Evolutionary conservation across 2,888 invertebrate genomes (phyloP).

Genomic region (Calameuta pallipes): DNA sequence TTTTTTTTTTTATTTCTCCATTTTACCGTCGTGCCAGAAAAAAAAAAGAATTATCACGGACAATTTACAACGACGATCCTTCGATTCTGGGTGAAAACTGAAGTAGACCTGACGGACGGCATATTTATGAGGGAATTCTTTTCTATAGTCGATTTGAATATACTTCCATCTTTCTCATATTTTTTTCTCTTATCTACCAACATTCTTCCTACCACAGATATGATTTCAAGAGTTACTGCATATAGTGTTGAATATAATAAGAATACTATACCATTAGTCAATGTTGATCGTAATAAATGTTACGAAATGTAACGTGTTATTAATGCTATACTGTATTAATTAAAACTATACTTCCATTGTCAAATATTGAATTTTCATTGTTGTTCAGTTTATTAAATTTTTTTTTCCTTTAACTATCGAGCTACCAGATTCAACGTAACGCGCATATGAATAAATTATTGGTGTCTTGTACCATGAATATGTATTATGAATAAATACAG

Average conservation of each 20-base stretch:
- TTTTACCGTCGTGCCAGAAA: background rate
- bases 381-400: background rate
- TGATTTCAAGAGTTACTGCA: background rate
- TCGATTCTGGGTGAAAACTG: background rate
- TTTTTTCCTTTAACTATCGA: background rate
- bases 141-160: background rate
- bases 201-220: background rate
- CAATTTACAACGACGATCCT: background rate
- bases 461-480: background rate
- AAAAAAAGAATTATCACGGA: slow-evolving; percentile 1
- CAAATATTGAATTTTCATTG: background rate
- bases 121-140: background rate
- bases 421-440: background rate
- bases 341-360: background rate
- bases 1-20: background rate
- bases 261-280: background rate
- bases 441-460: background rate
- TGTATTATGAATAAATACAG: background rate
- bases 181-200: background rate
- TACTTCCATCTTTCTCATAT: background rate
- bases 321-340: background rate
- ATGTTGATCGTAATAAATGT: no score
- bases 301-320: background rate
- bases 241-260: background rate
- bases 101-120: background rate